Evolutionary conservation across 2,113 vertebrate genomes (phyloP), one percentile per base, ranked within the genome.

Genomic region (Oncorhynchus mykiss): DNA sequence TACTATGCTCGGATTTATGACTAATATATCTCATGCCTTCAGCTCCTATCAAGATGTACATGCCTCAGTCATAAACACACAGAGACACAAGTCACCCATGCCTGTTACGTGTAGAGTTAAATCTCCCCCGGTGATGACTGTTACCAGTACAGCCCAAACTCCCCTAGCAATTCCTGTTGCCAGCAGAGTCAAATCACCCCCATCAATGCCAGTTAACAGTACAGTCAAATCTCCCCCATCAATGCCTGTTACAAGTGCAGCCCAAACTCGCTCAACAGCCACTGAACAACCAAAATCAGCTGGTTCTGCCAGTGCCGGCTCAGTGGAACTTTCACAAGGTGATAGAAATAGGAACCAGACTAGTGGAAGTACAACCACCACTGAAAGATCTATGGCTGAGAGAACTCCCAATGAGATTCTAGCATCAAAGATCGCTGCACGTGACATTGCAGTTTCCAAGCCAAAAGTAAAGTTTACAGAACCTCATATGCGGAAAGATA

Each of bases 291-390:
- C 49, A 9, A 85, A 77, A 72, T 49, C n/a, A 69, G 18, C 29
- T 68, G 31, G 75, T 45, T 70, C 71, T 54, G 48, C 78, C 69
- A 73, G 80, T 68, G 79, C 12, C 16, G 45, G 67, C 25, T 5
- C 73, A 45, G 77, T 72, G 54, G 80, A 79, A 24, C 34, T 16
- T 22, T 57, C 67, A 29, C 22, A 70, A 69, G 67, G 39, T 67
- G 72, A 70, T 25, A 67, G 6, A 9, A 48, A 78, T 78, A 74
- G 80, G 57, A 77, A 80, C 76, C 74, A 72, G 49, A 80, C 87
- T 25, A 80, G 59, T 34, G 13, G 11, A 70, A 74, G 59, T 65
- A 71, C 34, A 72, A 59, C 78, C n/a, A 77, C 83, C 73, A 20
- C 62, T 70, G 72, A 71, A 16, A 11, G 76, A 72, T 22, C 57